Evolutionary conservation across 1,140 invertebrate species (phyloP).

Genomic region (Goniozus legneri): DNA sequence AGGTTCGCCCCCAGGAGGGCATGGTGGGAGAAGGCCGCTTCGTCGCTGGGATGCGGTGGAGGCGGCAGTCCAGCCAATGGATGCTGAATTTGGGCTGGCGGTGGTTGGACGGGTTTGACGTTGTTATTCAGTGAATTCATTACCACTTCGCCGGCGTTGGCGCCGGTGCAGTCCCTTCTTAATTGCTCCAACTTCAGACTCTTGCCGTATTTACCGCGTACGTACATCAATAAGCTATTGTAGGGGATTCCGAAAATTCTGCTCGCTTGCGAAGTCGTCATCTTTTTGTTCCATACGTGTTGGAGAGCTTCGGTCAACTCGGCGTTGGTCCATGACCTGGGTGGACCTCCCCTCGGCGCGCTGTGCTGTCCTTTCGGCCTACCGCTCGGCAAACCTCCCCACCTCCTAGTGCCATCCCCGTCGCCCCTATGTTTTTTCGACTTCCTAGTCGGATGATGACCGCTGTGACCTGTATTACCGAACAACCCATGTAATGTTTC

Average conservation of each 20-base stretch:
- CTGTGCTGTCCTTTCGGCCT: conserved; percentile 84
- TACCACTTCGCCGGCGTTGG: conserved; percentile 63
- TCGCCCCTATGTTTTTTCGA: conserved; percentile 41
- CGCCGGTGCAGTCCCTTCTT: conserved; percentile 78
- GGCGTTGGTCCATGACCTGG: conserved; percentile 85
- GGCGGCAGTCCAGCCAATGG: conserved; percentile 27
- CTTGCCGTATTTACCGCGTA: conserved; percentile 88
- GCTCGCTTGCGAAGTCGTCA: conserved; percentile 90
- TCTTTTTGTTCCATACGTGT: conserved; percentile 90
- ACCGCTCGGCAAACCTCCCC: conserved; percentile 54
- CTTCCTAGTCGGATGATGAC: conserved; percentile 28
- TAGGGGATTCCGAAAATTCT: conserved; percentile 87
- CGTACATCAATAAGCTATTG: conserved; percentile 88
- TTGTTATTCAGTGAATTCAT: conserved; percentile 69
- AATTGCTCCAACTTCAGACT: conserved; percentile 82
- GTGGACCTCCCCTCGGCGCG: conserved; percentile 81
- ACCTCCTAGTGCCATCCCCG: conserved; percentile 34
- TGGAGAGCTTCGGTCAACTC: conserved; percentile 84
- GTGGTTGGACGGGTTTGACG: conserved; percentile 61
- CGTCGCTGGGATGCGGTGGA: conserved; percentile 33
- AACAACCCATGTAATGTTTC: conserved; percentile 45
- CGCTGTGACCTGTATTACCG: conserved; percentile 26
- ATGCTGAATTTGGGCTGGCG: conserved; percentile 52
- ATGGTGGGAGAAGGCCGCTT: conserved; percentile 57
- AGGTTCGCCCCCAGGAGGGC: conserved; percentile 58